Evolutionary conservation across 2,888 invertebrate genomes (phyloP).

Genomic region (Ellobium chinense): DNA sequence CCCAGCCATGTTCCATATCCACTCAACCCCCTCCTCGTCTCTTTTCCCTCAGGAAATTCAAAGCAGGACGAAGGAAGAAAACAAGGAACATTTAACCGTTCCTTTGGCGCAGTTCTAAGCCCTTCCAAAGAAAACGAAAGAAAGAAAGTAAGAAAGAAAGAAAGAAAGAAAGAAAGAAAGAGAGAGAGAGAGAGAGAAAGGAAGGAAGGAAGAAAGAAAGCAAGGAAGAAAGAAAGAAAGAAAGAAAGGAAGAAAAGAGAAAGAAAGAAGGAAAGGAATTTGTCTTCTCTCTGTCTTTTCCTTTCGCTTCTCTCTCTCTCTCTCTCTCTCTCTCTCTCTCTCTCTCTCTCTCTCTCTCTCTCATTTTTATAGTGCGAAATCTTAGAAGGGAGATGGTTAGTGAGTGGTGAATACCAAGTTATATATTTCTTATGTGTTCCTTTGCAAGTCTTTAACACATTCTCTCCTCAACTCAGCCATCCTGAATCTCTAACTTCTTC

Average conservation of each 20-base stretch:
- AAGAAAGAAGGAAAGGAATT: background rate
- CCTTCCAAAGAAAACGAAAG: background rate
- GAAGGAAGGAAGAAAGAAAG: background rate
- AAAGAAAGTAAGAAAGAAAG: background rate
- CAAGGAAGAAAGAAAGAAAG: background rate
- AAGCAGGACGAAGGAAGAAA: too few relatives aligned
- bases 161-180: background rate
- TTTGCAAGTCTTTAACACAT: too few relatives aligned
- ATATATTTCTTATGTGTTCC: too few relatives aligned
- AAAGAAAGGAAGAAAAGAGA: background rate
- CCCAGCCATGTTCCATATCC: too few relatives aligned
- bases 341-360: slow-evolving; percentile 33
- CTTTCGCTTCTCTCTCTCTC: slow-evolving; percentile 14
- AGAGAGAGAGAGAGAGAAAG: slow-evolving; percentile 2
- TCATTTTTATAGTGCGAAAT: slow-evolving; percentile 30
- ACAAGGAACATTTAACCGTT: too few relatives aligned
- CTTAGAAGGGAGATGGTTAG: too few relatives aligned
- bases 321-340: slow-evolving; percentile 22
- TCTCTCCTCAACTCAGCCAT: too few relatives aligned
- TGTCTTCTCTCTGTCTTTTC: background rate
- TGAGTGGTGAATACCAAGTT: too few relatives aligned
- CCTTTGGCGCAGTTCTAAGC: too few relatives aligned
- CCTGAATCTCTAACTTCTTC: too few relatives aligned
- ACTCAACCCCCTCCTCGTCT: too few relatives aligned
- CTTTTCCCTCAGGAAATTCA: too few relatives aligned